Base-by-base conservation (phyloP, 2,113 vertebrate species). In the Gallinago media region DNA sequence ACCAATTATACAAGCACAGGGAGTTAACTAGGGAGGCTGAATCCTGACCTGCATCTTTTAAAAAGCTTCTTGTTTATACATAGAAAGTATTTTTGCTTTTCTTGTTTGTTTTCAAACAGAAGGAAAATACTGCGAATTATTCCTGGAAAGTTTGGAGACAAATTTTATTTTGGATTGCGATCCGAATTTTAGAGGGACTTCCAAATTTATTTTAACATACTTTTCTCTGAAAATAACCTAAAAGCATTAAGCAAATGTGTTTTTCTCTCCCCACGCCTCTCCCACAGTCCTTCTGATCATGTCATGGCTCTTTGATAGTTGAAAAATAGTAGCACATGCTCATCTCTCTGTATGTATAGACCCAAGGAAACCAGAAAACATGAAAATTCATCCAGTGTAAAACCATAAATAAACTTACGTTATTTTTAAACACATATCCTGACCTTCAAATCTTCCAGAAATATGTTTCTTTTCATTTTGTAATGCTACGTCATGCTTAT, bases 41-140 rank as follows among this genome's bases (percentile, higher is more conserved):
- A 90, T 79, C 36, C 52, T 74, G 34, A 76, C 12, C 17, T 81
- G 27, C 19, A 54, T 55, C n/a, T 65, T 93, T 82, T 62, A 6
- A 72, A 52, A 77, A 63, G 8, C 1, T 55, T 72, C 27, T n/a
- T 77, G 7, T 63, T 85, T 89, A 67, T 42, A 81, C 4, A 26
- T 6, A 71, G 38, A 61, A 62, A 40, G 6, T 63, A 11, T 2
- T n/a, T 80, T 96, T 87, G 6, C 9, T 78, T 62, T 68, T 55
- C 27, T 71, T 55, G 4, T 88, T 88, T 65, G 25, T 52, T 93
- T 93, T 68, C 52, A 85, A 85, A 78, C 21, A 22, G 40, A n/a
- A 76, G 11, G 47, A 97, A 90, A 89, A 32, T 38, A 65, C 15
- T 70, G 50, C 73, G 75, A 75, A 66, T 46, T 63, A 55, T 71